Evolutionary conservation across 1,140 invertebrate species (phyloP), one percentile per base, ranked within the genome.

Genomic region (Drosophila hydei): DNA sequence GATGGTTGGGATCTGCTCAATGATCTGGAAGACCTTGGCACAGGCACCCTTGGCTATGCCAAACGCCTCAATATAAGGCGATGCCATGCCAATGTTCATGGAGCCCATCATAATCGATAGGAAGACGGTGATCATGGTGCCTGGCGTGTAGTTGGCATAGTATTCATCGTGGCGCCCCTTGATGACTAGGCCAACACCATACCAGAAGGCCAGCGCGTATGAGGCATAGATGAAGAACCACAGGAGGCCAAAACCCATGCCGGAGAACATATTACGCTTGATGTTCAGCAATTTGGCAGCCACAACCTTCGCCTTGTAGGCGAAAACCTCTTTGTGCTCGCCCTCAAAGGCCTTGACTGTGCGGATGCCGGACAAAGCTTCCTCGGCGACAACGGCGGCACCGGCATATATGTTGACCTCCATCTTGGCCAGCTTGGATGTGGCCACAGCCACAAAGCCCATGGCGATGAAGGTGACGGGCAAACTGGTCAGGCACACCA

Each of bases 71-170:
- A 99, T 93, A 72, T 96, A 95, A 0, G 97, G 97, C 7, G 96
- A 95, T 1, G 97, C 95, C 90, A 98, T 94, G 40, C 97, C 97
- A 74, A 99, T 95, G 84, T 97, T 96, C 92, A 97, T 96, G 0
- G 96, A 96, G 3, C 96, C 97, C 84, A 95, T 95, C 70, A 99
- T 92, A 0, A 98, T 95, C 93, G 92, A 97, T 96, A 91, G 97
- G 95, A 43, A 97, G 3, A 97, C 95, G 16, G 94, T 93, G 60
- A 96, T 94, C 93, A 96, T 94, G 27, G 93, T 94, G 36, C 93
- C 93, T 0, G 95, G 92, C 40, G 93, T 92, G 67, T 95, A 95
- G 36, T 91, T 92, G 2, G 3, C 75, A 38, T 84, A 91, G 43
- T 74, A 47, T 0, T 25, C 1, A 36, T 56, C 68, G 42, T 92